phyloP scores from a whole-genome alignment of 2,113 vertebrate genomes.

The Thunnus thynnus region DNA sequence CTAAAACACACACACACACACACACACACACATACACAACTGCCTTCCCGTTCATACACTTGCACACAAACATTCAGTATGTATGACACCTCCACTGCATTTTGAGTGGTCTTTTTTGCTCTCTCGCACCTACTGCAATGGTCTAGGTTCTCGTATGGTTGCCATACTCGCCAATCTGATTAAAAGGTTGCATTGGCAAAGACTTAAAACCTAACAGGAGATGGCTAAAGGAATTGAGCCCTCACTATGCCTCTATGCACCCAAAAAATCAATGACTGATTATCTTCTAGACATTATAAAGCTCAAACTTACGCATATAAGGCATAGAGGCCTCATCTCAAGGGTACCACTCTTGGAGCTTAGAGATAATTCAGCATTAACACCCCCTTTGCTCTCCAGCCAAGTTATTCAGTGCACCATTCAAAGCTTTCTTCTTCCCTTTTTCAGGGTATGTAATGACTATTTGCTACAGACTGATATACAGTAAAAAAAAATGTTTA shows the following conservation, averaged over 20 bases:
- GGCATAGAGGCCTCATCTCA: constrained; percentile 45
- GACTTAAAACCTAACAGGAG: constrained; percentile 42
- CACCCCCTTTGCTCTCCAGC: constrained; percentile 57
- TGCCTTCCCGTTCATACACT: constrained; percentile 74
- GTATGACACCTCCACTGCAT: constrained; percentile 61
- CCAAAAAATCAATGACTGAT: constrained; percentile 59
- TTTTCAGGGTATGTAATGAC: constrained; percentile 82
- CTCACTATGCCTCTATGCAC: constrained; percentile 65
- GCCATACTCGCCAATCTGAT: constrained; percentile 35
- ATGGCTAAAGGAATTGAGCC: constrained; percentile 55
- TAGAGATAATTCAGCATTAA: constrained; percentile 69
- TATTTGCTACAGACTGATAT: constrained; percentile 86
- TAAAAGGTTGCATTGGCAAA: constrained; percentile 49
- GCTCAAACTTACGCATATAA: constrained; percentile 38
- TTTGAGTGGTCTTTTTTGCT: constrained; percentile 62
- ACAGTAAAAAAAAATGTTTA: constrained; percentile 86
- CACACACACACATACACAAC: constrained; percentile 43
- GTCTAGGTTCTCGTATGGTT: constrained; percentile 29
- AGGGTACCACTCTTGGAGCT: constrained; percentile 55
- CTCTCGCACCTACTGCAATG: constrained; percentile 51
- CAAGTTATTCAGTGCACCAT: constrained; percentile 70
- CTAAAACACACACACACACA: constrained; percentile 37
- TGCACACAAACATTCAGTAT: constrained; percentile 66
- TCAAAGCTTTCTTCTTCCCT: constrained; percentile 77
- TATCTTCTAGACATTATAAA: constrained; percentile 34